Conservation (phyloP, 2,797 vertebrate species). For the Brachyrhaphis roseni region DNA sequence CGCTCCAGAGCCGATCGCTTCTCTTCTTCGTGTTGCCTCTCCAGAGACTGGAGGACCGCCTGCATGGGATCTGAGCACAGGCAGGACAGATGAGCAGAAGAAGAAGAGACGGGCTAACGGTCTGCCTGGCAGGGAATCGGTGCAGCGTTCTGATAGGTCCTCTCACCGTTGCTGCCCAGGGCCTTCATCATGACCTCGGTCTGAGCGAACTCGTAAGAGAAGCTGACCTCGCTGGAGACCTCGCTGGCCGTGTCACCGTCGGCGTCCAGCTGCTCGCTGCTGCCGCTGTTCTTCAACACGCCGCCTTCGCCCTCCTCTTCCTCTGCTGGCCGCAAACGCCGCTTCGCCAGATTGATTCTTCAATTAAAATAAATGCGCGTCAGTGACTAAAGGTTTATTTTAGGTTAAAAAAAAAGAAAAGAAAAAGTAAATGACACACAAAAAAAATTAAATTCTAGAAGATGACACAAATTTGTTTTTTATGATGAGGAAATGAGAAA, state of each 20-base stretch:
- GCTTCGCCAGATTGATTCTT: conserved; percentile 91
- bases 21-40: conserved; percentile 95
- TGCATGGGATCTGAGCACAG: conserved; percentile 91
- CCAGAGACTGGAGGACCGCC: conserved; percentile 90
- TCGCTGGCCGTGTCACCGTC: conserved; percentile 91
- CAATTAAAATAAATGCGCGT: background rate
- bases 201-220: conserved; percentile 96
- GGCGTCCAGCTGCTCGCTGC: conserved; percentile 89
- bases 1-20: conserved; percentile 91
- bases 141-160: background rate
- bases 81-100: background rate
- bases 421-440: background rate
- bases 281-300: conserved; percentile 84
- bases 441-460: background rate
- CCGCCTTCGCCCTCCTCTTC: conserved; percentile 86
- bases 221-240: conserved; percentile 92
- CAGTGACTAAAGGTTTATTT: background rate
- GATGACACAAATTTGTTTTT: background rate
- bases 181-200: conserved; percentile 99
- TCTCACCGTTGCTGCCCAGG: conserved; percentile 89
- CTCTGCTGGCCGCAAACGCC: conserved; percentile 64
- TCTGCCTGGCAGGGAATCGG: background rate
- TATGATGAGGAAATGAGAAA: background rate
- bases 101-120: background rate
- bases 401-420: background rate